Conservation (phyloP, 2,888 invertebrate species). For the Drosophila parthenogenetica region DNA sequence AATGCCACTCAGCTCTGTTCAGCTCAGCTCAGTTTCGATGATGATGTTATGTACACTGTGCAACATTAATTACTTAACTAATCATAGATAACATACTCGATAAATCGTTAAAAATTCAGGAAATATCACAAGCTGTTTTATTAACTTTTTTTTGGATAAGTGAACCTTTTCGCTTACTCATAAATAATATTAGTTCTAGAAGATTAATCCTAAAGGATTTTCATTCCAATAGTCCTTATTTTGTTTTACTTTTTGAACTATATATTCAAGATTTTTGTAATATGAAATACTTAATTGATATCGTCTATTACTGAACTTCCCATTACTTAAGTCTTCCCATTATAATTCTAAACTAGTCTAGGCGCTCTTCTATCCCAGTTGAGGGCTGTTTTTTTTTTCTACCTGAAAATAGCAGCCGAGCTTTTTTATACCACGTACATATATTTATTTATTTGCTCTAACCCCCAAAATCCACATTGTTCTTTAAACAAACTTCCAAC, state of each 20-base stretch:
- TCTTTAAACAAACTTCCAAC: background rate
- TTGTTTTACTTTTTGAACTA: too few relatives aligned
- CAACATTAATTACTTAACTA: slow-evolving; percentile 31
- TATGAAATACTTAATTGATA: too few relatives aligned
- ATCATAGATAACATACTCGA: background rate
- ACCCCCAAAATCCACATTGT: background rate
- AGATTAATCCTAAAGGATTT: too few relatives aligned
- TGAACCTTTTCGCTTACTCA: too few relatives aligned
- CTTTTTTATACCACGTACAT: background rate
- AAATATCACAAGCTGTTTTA: slow-evolving; percentile 6
- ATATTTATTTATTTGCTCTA: background rate
- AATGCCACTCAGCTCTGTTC: slow-evolving; percentile 44
- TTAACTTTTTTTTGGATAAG: background rate
- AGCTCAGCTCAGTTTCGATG: slow-evolving; percentile 25
- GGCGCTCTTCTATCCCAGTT: background rate
- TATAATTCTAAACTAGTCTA: too few relatives aligned
- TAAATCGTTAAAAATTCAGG: slow-evolving; percentile 3
- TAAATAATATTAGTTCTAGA: too few relatives aligned
- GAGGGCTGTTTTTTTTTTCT: too few relatives aligned
- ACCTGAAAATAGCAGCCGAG: background rate
- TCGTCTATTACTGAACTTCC: too few relatives aligned
- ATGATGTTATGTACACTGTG: slow-evolving; percentile 34
- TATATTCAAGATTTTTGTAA: too few relatives aligned
- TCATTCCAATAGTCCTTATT: too few relatives aligned
- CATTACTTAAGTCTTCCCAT: too few relatives aligned